Base-by-base conservation (phyloP, 1,140 invertebrate species). In the Archegozetes longisetosus region DNA sequence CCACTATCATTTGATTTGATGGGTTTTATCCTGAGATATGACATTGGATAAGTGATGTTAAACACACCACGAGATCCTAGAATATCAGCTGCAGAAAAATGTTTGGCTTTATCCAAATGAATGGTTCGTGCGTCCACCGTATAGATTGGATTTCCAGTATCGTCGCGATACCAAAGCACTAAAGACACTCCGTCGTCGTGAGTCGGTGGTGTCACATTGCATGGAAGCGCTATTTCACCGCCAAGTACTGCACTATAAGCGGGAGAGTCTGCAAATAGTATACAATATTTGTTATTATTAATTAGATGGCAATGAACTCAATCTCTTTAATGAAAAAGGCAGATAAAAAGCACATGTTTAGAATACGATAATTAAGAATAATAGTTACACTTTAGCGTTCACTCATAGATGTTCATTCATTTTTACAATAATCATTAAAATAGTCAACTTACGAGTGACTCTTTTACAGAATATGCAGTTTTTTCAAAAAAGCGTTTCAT, bases 131-230 rank as follows among this genome's bases (percentile, higher is more conserved):
- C 60, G 47, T 66, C 65, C 24, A 66, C 24, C 2, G 85, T 90
- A 77, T 88, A 90, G 63, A 91, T 79, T 49, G 88, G 86, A 71
- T 86, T 87, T 53, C 82, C 82, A 24, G 79, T 82, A 53, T 81
- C 81, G 68, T 86, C 83, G 64, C 84, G 78, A 72, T 88, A 91
- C 87, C 86, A 91, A 3, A 90, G 76, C 62, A 91, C 85, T 83
- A 90, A 86, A 71, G 87, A 86, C 62, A 88, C 84, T 63, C 84
- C 76, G 69, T 89, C 86, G 64, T 86, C 83, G 67, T 79, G 79
- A 62, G 81, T 79, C 2, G 73, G 72, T 0, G 78, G 73, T 69
- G 84, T 81, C 68, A 88, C 86, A 75, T 89, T 85, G 74, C 87
- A 90, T 40, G 87, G 86, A 64, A 90, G 74, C 55, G 79, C 80